Percentiles rank a stretch among this genome's conserved stretches.
Conservation (phyloP, 2,797 vertebrate species). For the Loris lydekkerianus region DNA sequence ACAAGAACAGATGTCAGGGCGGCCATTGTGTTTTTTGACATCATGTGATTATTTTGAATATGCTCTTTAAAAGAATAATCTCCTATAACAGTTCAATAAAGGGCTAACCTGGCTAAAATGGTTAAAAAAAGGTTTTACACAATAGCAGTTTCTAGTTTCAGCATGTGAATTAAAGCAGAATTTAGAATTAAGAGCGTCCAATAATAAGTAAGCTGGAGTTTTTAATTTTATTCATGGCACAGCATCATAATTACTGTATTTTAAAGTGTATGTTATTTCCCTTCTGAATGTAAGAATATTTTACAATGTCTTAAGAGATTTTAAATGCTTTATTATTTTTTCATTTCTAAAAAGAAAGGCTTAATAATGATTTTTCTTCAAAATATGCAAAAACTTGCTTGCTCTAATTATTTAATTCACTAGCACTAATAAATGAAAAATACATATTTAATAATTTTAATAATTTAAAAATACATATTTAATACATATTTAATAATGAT, state of each 20-base stretch:
- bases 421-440: not conserved
- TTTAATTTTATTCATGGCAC: conserved; percentile 31
- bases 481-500: too few species aligned
- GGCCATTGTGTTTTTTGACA: conserved; percentile 57
- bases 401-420: not conserved
- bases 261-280: not conserved
- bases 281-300: not conserved
- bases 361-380: not conserved
- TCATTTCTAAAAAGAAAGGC: conserved; percentile 49
- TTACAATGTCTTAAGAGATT: not conserved
- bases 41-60: conserved; percentile 59
- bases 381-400: not conserved
- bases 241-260: not conserved
- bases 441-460: not conserved
- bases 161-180: conserved; percentile 60
- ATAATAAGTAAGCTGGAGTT: not conserved
- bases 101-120: not conserved
- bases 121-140: conserved; percentile 60
- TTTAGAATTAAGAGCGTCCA: conserved; percentile 64
- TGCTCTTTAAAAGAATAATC: conserved; percentile 64
- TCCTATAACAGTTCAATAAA: conserved; percentile 57
- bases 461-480: not conserved
- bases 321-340: not conserved
- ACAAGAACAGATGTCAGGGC: conserved; percentile 46
- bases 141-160: conserved; percentile 49